Base-by-base conservation (phyloP, 2,113 vertebrate genomes). In the Tor tambroides region DNA sequence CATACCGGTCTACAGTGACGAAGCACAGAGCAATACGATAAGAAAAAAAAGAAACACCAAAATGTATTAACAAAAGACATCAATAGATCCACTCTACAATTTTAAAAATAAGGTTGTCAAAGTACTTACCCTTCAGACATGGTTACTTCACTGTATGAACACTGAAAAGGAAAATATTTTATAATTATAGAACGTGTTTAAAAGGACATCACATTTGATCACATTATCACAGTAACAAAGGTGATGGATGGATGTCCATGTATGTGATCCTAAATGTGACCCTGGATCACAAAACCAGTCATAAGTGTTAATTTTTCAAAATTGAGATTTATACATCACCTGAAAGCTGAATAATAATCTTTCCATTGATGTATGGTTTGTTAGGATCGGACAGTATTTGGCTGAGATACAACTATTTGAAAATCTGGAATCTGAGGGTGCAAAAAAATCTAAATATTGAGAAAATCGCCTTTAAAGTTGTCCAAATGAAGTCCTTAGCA, bases 81-180 rank as follows among this genome's bases (percentile, higher is more conserved):
- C 71, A 41, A 65, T 26, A 76, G n/a, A 41, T 14, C n/a, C 41
- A 74, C 35, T 28, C 14, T 21, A 26, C 59, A 65, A 14, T 2
- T 26, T 28, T 43, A 81, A 28, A 28, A 28, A 56, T 38, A 59
- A 11, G n/a, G 46, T 38, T 26, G 2, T 41, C 28, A 46, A 71
- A 56, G 15, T 28, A 93, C 93, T 94, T 90, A 95, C 94, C 93
- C 94, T 83, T 95, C 94, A 93, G 94, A 95, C 95, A 95, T 95
- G 72, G 67, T 80, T 90, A 76, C 84, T 75, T 8, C 32, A 88
- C 75, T 19, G 88, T 88, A 67, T 32, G 15, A 23, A 71, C n/a
- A 84, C 93, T 94, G 78, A 88, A 81, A 54, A 65, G 28, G 83
- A 89, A 80, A 10, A 21, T 41, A 8, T 41, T 38, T 38, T 9